Evolutionary conservation across 2,113 vertebrate genomes (phyloP).

Genomic region (Aspidoscelis tigris): DNA sequence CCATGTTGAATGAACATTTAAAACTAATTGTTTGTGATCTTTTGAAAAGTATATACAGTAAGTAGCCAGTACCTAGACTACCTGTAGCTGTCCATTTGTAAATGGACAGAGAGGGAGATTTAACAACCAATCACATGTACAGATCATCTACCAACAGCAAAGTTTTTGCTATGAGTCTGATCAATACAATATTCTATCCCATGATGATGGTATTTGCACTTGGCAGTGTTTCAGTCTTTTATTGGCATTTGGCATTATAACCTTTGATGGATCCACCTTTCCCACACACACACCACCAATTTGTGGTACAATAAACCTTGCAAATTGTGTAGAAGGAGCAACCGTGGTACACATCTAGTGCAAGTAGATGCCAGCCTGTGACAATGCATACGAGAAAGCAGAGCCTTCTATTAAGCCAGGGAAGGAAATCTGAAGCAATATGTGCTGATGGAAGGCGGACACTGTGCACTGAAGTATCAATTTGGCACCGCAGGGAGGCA

Average conservation of each 20-base stretch:
- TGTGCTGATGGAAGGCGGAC: slow-evolving; percentile 68
- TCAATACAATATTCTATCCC: slow-evolving; percentile 14
- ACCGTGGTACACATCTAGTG: slow-evolving; percentile 28
- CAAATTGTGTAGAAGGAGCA: slow-evolving; percentile 48
- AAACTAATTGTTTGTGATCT: background rate
- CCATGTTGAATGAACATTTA: background rate
- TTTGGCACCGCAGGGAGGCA: slow-evolving; percentile 69
- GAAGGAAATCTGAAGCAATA: slow-evolving; percentile 56
- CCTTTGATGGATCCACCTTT: background rate
- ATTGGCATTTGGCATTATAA: slow-evolving; percentile 52
- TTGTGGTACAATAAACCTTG: slow-evolving; percentile 47
- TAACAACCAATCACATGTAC: background rate
- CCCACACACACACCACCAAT: slow-evolving; percentile 9
- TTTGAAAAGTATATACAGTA: background rate
- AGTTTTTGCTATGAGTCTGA: slow-evolving; percentile 15
- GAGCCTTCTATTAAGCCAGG: slow-evolving; percentile 51
- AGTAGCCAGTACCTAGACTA: background rate
- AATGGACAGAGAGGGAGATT: background rate
- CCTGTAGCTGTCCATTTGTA: slow-evolving; percentile 6
- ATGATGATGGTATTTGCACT: background rate
- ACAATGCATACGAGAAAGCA: slow-evolving; percentile 51
- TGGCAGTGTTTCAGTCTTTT: slow-evolving; percentile 39
- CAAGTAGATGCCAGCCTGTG: slow-evolving; percentile 49
- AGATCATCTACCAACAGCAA: background rate
- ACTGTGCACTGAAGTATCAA: slow-evolving; percentile 67